Percentiles rank a stretch among this genome's conserved stretches.
These are phyloP conservation scores for Pseudeuparius sepicola DNA, from an alignment of 2,888 invertebrate species.

Conservation along the genomic window DNA sequence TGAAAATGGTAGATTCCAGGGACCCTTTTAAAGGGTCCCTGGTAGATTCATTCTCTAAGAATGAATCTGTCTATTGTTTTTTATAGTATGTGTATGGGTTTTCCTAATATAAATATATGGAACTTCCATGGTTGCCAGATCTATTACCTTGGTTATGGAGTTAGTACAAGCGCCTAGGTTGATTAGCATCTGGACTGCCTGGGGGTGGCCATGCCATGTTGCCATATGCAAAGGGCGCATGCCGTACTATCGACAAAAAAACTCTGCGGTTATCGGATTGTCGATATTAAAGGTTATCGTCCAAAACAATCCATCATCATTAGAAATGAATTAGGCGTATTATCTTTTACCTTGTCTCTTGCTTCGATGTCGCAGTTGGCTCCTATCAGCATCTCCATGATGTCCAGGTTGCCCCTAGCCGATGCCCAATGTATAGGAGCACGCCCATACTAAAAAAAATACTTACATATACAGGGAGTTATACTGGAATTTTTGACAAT, in stretches of 20 bases:
- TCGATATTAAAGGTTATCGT: no score
- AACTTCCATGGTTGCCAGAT: no score
- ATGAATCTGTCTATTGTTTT: no score
- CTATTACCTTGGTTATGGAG: slow-evolving; percentile 58
- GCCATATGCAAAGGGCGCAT: slow-evolving; percentile 65
- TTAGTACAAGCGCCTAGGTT: slow-evolving; percentile 59
- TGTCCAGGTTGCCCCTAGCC: slow-evolving; percentile 60
- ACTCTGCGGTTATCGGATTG: slow-evolving; percentile 1
- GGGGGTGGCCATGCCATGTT: slow-evolving; percentile 62
- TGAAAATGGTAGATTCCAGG: no score
- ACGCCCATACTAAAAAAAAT: slow-evolving; percentile 51
- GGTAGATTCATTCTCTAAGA: no score
- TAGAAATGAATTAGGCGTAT: no score
- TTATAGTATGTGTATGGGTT: no score
- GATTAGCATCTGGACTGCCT: slow-evolving; percentile 59
- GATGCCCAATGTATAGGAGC: slow-evolving; percentile 70
- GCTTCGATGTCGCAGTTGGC: slow-evolving; percentile 66
- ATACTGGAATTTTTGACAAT: no score
- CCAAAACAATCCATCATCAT: no score
- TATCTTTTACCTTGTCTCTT: slow-evolving; percentile 53
- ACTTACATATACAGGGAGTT: no score
- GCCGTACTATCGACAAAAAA: slow-evolving; percentile 55
- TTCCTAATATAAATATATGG: no score
- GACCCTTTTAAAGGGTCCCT: no score
- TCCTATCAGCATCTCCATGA: slow-evolving; percentile 59